Evolutionary conservation across 2,113 vertebrate genomes (phyloP).

Genomic region (Crotalus horridus): DNA sequence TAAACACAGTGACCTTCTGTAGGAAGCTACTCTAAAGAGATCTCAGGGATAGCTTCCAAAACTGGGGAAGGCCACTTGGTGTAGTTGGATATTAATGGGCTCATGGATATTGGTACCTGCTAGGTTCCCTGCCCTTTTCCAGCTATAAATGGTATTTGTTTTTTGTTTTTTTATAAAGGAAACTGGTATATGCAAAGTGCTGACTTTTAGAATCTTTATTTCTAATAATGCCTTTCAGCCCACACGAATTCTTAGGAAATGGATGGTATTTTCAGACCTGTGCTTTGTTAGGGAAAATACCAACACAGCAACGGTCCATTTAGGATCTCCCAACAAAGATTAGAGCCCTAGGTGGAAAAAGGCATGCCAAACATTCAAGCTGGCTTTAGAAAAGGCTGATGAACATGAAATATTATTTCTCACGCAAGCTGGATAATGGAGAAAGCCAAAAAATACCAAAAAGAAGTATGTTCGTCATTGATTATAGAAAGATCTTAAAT

Average conservation of each 20-base stretch:
- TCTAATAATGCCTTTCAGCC: neutral
- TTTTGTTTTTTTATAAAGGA: neutral
- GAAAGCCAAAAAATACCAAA: neutral
- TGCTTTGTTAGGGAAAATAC: neutral
- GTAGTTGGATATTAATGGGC: neutral
- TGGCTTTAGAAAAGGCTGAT: neutral
- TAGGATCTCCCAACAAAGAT: neutral
- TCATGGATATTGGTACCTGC: neutral
- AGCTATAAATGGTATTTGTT: neutral
- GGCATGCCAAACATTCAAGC: neutral
- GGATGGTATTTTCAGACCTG: neutral
- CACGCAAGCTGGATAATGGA: neutral
- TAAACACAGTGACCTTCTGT: neutral
- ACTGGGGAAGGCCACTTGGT: neutral
- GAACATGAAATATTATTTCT: neutral
- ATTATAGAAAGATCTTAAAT: neutral
- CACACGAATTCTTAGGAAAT: neutral
- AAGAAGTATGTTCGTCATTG: neutral
- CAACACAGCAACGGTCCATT: neutral
- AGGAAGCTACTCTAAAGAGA: neutral
- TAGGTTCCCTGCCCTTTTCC: neutral
- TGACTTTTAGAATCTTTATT: neutral
- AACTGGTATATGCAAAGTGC: neutral
- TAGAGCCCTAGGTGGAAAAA: neutral
- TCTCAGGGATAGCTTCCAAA: neutral